Percentiles rank a stretch among this genome's conserved stretches.
These are phyloP conservation scores for Octodon degus DNA, from an alignment of 2,113 vertebrate genomes.

Conservation along the genomic window DNA sequence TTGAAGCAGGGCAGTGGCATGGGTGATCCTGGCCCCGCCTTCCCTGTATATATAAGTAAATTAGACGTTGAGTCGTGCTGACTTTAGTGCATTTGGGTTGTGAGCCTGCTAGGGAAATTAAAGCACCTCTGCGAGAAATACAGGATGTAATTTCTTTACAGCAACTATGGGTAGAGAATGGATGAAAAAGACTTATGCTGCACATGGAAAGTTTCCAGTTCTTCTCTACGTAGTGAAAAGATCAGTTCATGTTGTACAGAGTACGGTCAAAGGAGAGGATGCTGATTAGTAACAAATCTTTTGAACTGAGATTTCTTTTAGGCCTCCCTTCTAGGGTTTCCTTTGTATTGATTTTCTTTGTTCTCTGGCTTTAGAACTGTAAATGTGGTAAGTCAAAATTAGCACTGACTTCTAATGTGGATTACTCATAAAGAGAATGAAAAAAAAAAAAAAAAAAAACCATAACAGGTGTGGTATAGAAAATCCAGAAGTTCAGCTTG, in stretches of 20 bases:
- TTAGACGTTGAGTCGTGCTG: constrained; percentile 82
- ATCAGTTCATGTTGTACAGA: background rate
- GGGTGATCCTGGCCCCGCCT: constrained; percentile 75
- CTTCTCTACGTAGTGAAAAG: background rate
- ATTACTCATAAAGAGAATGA: constrained; percentile 7
- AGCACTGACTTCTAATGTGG: background rate
- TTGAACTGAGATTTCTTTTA: background rate
- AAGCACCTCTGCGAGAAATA: constrained; percentile 71
- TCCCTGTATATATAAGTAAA: constrained; percentile 81
- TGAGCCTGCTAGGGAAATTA: constrained; percentile 82
- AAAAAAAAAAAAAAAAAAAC: background rate
- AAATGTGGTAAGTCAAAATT: background rate
- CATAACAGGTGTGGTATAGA: background rate
- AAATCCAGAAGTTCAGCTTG: background rate
- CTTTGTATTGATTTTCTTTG: constrained; percentile 24
- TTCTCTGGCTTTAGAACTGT: background rate
- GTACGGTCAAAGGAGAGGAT: background rate
- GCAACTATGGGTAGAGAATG: background rate
- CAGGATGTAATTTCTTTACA: constrained; percentile 49
- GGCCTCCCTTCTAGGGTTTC: background rate
- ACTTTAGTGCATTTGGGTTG: constrained; percentile 79
- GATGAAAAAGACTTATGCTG: constrained; percentile 12
- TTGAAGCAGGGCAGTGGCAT: constrained; percentile 83
- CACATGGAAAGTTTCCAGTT: background rate
- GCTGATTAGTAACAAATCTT: background rate